Evolutionary conservation across 2,113 vertebrate species (phyloP).

Genomic region (Oenanthe oenanthe): DNA sequence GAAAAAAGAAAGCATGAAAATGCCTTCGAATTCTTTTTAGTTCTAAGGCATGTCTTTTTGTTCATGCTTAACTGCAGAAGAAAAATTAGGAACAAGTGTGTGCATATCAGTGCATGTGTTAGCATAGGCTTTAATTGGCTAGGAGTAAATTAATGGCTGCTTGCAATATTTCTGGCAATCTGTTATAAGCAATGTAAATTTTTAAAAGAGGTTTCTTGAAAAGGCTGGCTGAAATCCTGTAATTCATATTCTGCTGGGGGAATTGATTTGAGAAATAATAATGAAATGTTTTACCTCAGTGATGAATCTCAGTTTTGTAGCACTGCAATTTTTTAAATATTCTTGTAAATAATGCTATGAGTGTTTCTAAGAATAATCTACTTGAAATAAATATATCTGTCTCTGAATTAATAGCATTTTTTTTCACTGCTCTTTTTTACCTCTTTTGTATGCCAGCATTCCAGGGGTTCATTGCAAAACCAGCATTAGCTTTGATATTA

Average conservation of each 20-base stretch:
- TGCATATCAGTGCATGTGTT: constrained; percentile 71
- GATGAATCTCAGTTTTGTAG: constrained; percentile 66
- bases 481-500: constrained; percentile 1
- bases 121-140: constrained; percentile 73
- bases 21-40: constrained; percentile 40
- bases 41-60: constrained; percentile 52
- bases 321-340: constrained; percentile 48
- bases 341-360: constrained; percentile 66
- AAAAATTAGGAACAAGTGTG: constrained; percentile 69
- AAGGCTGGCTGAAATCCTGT: constrained; percentile 75
- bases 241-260: constrained; percentile 71
- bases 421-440: constrained; percentile 14
- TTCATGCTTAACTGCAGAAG: constrained; percentile 67
- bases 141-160: constrained; percentile 76
- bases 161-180: constrained; percentile 76
- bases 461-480: constrained; percentile 11
- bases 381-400: constrained; percentile 59
- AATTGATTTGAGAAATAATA: constrained; percentile 75
- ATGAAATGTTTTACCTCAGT: constrained; percentile 72
- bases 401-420: constrained; percentile 35
- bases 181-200: constrained; percentile 75
- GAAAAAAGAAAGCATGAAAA: constrained; percentile 19
- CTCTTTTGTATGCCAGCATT: constrained; percentile 25
- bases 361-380: constrained; percentile 65
- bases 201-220: constrained; percentile 77